A percentile compares a stretch with the other conserved stretches of the same genome.
Evolutionary conservation across 2,888 invertebrate species (phyloP).

Genomic region (Polydrusus pterygomalis): DNA sequence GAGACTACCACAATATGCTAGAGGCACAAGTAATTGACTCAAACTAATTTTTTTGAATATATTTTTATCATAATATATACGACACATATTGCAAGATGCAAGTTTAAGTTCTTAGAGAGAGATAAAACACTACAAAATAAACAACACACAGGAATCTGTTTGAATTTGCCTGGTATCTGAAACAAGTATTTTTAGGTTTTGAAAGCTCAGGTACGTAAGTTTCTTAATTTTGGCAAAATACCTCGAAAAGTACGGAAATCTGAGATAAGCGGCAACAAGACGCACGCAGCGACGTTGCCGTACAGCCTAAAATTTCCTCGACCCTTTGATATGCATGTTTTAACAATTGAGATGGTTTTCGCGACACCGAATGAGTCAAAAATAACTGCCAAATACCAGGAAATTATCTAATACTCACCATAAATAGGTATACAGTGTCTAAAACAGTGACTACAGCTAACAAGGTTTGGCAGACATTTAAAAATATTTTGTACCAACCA

Average conservation of each 20-base stretch:
- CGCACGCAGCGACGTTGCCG: background rate
- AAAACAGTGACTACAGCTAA: constrained; percentile 65
- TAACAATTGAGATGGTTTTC: background rate
- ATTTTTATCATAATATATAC: constrained; percentile 61
- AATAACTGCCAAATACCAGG: constrained; percentile 43
- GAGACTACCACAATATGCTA: constrained; percentile 71
- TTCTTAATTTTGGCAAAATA: constrained; percentile 12
- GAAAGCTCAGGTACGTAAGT: constrained; percentile 43
- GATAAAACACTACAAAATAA: constrained; percentile 69
- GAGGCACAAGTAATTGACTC: constrained; percentile 80
- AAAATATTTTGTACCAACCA: constrained; percentile 56
- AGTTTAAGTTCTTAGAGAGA: constrained; percentile 56
- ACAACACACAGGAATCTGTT: constrained; percentile 68
- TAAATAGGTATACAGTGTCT: constrained; percentile 60
- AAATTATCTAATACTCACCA: constrained; percentile 52
- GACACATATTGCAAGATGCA: constrained; percentile 71
- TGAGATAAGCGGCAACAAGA: background rate
- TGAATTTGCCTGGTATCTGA: constrained; percentile 60
- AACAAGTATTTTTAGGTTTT: constrained; percentile 57
- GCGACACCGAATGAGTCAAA: constrained; percentile 1
- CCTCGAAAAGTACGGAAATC: background rate
- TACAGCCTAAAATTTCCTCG: background rate
- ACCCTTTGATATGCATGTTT: constrained; percentile 9
- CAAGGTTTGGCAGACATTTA: constrained; percentile 57
- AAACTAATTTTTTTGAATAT: constrained; percentile 72